Evolutionary conservation across 2,888 invertebrate species (phyloP).

Genomic region (Chromoteleia sp.): DNA sequence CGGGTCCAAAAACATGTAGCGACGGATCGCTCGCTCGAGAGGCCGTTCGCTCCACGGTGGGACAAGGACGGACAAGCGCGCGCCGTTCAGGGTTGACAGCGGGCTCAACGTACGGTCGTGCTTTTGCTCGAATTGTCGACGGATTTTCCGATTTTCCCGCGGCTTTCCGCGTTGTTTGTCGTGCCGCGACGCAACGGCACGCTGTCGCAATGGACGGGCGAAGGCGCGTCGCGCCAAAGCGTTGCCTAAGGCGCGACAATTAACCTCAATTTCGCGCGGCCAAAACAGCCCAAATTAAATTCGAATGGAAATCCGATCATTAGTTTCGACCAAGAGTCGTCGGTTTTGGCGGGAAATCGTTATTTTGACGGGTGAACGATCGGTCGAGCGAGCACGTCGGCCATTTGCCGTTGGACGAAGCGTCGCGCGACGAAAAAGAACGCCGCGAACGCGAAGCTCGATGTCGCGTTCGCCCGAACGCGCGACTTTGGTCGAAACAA

Average conservation of each 20-base stretch:
- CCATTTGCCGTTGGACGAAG: constrained; percentile 27
- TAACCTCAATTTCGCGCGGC: constrained; percentile 22
- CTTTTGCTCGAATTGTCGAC: neutral
- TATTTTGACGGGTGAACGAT: constrained; percentile 8
- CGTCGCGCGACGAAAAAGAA: constrained; percentile 1
- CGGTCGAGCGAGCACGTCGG: constrained; percentile 18
- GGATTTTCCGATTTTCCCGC: constrained; percentile 4
- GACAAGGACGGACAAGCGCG: too few relatives aligned
- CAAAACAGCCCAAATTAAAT: neutral
- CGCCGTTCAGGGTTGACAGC: too few relatives aligned
- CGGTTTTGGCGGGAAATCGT: constrained; percentile 43
- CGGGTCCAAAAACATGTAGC: too few relatives aligned
- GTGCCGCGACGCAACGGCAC: constrained; percentile 5
- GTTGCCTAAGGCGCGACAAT: neutral
- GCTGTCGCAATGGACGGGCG: constrained; percentile 27
- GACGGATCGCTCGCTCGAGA: too few relatives aligned
- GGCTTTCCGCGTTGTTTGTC: constrained; percentile 14
- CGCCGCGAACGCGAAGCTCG: neutral
- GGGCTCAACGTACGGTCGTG: too few relatives aligned
- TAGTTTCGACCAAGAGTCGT: neutral
- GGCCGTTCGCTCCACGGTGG: too few relatives aligned
- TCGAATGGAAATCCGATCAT: neutral
- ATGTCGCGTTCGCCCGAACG: neutral
- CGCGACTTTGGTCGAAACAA: neutral
- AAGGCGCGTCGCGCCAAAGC: constrained; percentile 20